Base-by-base conservation (phyloP, 2,888 invertebrate species). In the Drosophila dives region DNA sequence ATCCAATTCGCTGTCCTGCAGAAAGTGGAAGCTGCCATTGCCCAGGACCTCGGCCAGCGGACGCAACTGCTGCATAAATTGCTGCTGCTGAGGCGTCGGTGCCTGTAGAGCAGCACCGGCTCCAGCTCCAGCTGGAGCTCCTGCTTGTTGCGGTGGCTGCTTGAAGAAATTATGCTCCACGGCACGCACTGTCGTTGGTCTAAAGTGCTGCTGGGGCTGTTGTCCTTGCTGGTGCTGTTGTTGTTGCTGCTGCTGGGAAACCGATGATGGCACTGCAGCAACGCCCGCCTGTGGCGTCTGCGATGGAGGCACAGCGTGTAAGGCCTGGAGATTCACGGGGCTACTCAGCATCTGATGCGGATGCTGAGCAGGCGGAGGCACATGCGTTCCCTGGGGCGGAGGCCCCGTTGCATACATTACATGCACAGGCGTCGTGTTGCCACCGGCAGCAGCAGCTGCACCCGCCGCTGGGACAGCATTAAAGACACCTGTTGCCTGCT, bases 1-100 rank as follows among this genome's bases (percentile, higher is more conserved):
- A 92, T 97, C 97, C 77, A 97, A 94, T 93, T 98, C 98, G 29
- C 98, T 98, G 90, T 98, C 98, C 94, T 98, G 98, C 64, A 98
- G 94, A 92, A 97, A 97, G 92, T 95, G 96, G 93, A 97, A 96
- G 91, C 95, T 96, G 67, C 96, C 96, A 10, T 95, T 94, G 34
- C 96, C 96, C 80, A 97, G 95, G 36, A 97, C 96, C 90, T 97
- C 97, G 15, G 96, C 94, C 73, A 97, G 94, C 5, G 96, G 96
- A 72, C 95, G 94, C 90, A 92, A 83, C 89, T 96, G 80, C 95
- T 96, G 78, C 95, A 96, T 80, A 23, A 87, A 12, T 94, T 81
- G 90, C 40, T 96, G 96, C 66, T 95, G 94, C 72, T 91, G 92
- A 80, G 94, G 94, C 84, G 94, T 94, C 62, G 94, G 94, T 2